phyloP scores from a whole-genome alignment of 2,888 invertebrate species.

The Gari tellinella region DNA sequence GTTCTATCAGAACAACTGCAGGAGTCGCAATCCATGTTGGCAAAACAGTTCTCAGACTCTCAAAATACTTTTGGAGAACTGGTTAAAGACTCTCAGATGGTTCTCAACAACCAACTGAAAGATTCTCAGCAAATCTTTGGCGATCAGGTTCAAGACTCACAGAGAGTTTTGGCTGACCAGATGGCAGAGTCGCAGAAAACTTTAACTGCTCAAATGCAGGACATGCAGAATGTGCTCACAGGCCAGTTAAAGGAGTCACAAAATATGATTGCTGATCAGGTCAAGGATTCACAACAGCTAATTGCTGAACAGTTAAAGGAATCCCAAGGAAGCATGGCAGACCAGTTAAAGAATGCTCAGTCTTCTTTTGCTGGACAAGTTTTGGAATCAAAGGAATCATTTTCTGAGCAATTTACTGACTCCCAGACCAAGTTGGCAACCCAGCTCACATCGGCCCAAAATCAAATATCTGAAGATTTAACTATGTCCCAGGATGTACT shows the following conservation, averaged over 20 bases:
- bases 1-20: slow-evolving; percentile 39
- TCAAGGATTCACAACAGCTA: slow-evolving; percentile 52
- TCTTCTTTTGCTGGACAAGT: slow-evolving; percentile 38
- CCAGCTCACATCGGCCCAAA: slow-evolving; percentile 33
- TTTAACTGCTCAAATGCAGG: slow-evolving; percentile 53
- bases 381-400: slow-evolving; percentile 34
- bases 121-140: slow-evolving; percentile 55
- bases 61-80: slow-evolving; percentile 55
- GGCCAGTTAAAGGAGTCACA: slow-evolving; percentile 58
- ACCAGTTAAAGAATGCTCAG: slow-evolving; percentile 48
- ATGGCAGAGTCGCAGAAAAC: slow-evolving; percentile 53
- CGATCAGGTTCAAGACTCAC: slow-evolving; percentile 56
- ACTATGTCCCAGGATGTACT: slow-evolving; percentile 33
- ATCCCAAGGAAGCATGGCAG: slow-evolving; percentile 52
- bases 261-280: slow-evolving; percentile 46
- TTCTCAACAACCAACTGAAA: slow-evolving; percentile 48
- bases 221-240: slow-evolving; percentile 44
- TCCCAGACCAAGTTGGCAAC: slow-evolving; percentile 37
- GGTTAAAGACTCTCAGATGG: slow-evolving; percentile 50
- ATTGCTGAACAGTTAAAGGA: slow-evolving; percentile 56
- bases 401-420: slow-evolving; percentile 41
- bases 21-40: slow-evolving; percentile 43
- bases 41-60: slow-evolving; percentile 49
- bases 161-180: slow-evolving; percentile 53
- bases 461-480: slow-evolving; percentile 45